Percentiles rank a stretch among this genome's conserved stretches.
phyloP scores from a whole-genome alignment of 2,888 invertebrate species.

The Thymelicus acteon region DNA sequence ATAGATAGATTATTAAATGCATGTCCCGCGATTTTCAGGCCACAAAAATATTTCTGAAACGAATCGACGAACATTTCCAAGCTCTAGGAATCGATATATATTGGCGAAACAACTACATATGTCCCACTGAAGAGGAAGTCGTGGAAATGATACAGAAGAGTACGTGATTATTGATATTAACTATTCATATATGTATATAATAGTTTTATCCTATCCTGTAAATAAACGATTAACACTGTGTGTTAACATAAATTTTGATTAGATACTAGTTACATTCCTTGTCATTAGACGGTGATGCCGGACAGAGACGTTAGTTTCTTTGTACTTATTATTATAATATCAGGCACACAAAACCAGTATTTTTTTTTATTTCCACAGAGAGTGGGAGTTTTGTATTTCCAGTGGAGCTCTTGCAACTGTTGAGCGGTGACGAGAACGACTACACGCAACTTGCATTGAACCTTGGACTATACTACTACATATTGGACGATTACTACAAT shows the following conservation, averaged over 20 bases:
- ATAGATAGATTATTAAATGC: no score
- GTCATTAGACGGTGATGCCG: no score
- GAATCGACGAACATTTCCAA: not conserved
- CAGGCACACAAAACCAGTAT: no score
- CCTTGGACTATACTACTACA: slow-evolving; percentile 34
- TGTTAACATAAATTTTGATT: no score
- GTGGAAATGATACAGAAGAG: slow-evolving; percentile 34
- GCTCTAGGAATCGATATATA: slow-evolving; percentile 40
- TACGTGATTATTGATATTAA: slow-evolving; percentile 12
- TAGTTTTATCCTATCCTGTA: not conserved
- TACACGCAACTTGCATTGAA: slow-evolving; percentile 9
- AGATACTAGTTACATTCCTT: no score
- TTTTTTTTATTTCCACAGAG: slow-evolving; percentile 21
- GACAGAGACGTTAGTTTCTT: no score
- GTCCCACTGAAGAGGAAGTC: slow-evolving; percentile 40
- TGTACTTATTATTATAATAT: no score
- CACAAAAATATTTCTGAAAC: not conserved
- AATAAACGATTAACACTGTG: no score
- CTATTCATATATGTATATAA: no score
- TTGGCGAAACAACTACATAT: slow-evolving; percentile 38
- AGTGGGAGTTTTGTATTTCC: slow-evolving; percentile 2
- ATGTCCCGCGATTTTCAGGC: not conserved
- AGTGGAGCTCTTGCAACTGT: slow-evolving; percentile 31
- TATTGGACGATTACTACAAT: slow-evolving; percentile 41
- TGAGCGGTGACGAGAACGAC: slow-evolving; percentile 34